Base-by-base conservation (phyloP, 2,113 vertebrate genomes). In the Scomber japonicus region DNA sequence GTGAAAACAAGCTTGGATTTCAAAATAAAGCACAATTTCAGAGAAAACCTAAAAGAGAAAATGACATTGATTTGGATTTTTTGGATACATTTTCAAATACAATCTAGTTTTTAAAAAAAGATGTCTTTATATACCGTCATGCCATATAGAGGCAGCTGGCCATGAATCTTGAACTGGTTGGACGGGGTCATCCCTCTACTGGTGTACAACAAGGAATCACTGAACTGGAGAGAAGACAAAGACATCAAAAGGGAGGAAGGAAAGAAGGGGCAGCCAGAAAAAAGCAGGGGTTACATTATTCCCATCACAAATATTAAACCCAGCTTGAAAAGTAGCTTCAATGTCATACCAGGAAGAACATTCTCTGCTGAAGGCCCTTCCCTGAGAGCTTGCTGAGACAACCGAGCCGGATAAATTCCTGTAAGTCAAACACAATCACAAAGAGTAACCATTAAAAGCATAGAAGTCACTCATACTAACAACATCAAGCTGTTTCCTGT, bases 341-440 rank as follows among this genome's bases (percentile, higher is more conserved):
- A 53, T 8, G 12, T 67, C 51, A 10, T 93, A 99, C 98, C 97
- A 99, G 94, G 91, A 99, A 99, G 88, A 99, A 99, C 98, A 99
- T 99, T 64, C 98, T 95, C 88, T 99, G 98, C 86, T 99, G 98
- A 5, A 99, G 96, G 55, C 98, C 98, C 88, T 98, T 99, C 78
- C 97, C 97, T 0, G 98, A 99, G 50, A 99, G 95, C 85, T 99
- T 99, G 93, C 97, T 98, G 68, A 99, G 97, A 89, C 97, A 99
- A n/a, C 98, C 98, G 71, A 98, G 93, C 78, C 98, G 92, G 91
- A 99, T 98, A 85, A 99, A 99, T 74, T 99, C 98, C 97, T 99
- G 91, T 3, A 71, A 69, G 84, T 19, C 31, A 63, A 76, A 90
- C 68, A 85, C 19, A 87, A 48, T 21, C 35, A 69, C 0, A 64